phyloP scores from a whole-genome alignment of 1,140 invertebrate genomes.

The Eubasilissa regina region DNA sequence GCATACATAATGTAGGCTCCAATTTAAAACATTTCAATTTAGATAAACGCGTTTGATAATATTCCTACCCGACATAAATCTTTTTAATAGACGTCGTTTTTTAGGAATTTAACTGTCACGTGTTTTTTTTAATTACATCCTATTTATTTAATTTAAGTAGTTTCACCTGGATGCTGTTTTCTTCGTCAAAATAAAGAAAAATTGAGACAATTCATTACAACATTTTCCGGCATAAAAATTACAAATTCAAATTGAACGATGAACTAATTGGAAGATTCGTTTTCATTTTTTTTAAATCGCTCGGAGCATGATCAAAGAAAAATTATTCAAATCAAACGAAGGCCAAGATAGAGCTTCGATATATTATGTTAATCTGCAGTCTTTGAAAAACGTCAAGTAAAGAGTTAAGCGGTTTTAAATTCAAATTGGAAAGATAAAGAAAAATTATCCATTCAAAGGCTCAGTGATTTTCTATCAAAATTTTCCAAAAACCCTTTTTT shows the following conservation, averaged over 20 bases:
- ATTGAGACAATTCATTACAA: no score
- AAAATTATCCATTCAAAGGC: conserved; percentile 1
- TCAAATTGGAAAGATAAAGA: conserved; percentile 9
- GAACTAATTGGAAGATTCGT: conserved; percentile 7
- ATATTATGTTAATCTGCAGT: background rate
- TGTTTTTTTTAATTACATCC: no score
- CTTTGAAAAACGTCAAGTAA: conserved; percentile 1
- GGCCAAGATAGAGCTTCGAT: background rate
- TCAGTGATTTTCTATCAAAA: background rate
- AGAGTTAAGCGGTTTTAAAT: conserved; percentile 27
- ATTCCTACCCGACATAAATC: no score
- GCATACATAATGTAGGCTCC: no score
- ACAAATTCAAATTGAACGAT: conserved; percentile 3
- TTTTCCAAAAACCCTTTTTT: background rate
- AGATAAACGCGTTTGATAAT: no score
- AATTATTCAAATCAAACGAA: background rate
- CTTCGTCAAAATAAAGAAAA: no score
- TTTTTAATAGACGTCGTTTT: no score
- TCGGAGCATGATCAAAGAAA: conserved; percentile 18
- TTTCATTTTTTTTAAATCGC: background rate
- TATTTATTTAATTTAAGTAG: no score
- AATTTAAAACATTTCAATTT: no score
- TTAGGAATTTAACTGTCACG: no score
- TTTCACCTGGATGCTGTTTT: no score
- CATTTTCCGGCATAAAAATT: no score